Evolutionary conservation across 2,797 vertebrate genomes (phyloP), one percentile per base, ranked within the genome.

Genomic region (Pseudocheirus occidentalis): DNA sequence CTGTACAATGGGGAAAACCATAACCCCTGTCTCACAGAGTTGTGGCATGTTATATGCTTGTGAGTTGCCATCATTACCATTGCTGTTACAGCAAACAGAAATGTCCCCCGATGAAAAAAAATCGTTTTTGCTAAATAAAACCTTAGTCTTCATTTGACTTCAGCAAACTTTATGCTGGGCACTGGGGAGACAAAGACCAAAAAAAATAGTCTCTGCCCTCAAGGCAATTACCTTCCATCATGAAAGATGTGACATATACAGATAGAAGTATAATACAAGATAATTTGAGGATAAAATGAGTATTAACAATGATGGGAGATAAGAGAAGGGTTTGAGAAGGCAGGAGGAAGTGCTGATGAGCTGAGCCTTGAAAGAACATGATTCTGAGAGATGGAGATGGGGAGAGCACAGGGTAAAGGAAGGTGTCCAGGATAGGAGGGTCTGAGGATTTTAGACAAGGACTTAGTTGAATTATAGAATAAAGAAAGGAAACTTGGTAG

Each of bases 361-460:
- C 58, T 59, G 58, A 13, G 13, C 59, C 58, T 62, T 13, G 58
- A 62, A 62, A 34, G 29, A 62, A 62, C 29, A 62, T 62, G 58
- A 34, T 31, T 59, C 58, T 59, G 58, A 31, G 29, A 31, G 18
- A 40, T n/a, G 13, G 13, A n/a, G 59, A 66, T 34, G 59, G 34
- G 59, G 14, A 34, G 13, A 31, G 59, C 3, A 9, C 34, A 34
- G 59, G 59, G 59, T 31, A 62, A 62, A 62, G 34, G 4, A 73
- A 62, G 66, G 16, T 3, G 40, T 73, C 10, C 16, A 73, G 66
- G 7, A 40, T 21, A 40, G 62, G 34, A 46, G 50, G 58, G 40
- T 50, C 40, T 81, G 40, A 2, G 4, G 28, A 55, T 28, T 97
- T 96, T 97, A 93, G 52, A 94, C 58, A 95, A 94, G 53, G 55